Conservation (phyloP, 37 sponge, comb jelly and placozoan species). For the Chondrosia reniformis region DNA sequence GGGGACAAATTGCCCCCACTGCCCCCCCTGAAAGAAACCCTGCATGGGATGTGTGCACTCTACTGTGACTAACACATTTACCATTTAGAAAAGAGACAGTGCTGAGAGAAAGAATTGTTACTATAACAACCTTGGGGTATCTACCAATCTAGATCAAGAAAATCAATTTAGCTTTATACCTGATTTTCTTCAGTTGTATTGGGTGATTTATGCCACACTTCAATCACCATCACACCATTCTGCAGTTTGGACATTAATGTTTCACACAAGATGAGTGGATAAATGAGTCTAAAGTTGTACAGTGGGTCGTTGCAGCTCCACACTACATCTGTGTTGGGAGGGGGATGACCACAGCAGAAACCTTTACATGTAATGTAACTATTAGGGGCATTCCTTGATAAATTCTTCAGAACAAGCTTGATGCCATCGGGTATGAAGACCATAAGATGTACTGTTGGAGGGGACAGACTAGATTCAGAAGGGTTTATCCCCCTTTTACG, state of each 20-base stretch:
- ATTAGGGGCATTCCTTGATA: slow-evolving; percentile 33
- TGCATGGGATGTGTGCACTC: no score
- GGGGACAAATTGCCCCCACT: no score
- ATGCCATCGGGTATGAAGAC: slow-evolving; percentile 54
- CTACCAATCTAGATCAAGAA: background rate
- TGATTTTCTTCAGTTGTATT: slow-evolving; percentile 40
- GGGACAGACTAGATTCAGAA: no score
- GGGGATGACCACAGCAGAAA: slow-evolving; percentile 37
- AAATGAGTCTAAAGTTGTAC: slow-evolving; percentile 45
- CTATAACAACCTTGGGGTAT: background rate
- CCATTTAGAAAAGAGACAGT: no score
- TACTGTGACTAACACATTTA: no score
- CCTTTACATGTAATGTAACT: slow-evolving; percentile 57
- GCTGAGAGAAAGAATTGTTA: background rate
- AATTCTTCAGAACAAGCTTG: background rate
- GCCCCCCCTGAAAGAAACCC: no score
- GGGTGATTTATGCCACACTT: slow-evolving; percentile 84
- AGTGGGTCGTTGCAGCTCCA: slow-evolving; percentile 60
- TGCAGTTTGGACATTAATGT: slow-evolving; percentile 46
- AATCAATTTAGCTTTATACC: slow-evolving; percentile 1
- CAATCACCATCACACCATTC: slow-evolving; percentile 65
- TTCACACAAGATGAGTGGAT: slow-evolving; percentile 46
- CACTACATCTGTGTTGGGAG: slow-evolving; percentile 28
- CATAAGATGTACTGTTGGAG: slow-evolving; percentile 25
- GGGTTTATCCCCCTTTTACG: no score